Evolutionary conservation across 2,113 vertebrate genomes (phyloP).

Genomic region (Lophochroa leadbeateri): DNA sequence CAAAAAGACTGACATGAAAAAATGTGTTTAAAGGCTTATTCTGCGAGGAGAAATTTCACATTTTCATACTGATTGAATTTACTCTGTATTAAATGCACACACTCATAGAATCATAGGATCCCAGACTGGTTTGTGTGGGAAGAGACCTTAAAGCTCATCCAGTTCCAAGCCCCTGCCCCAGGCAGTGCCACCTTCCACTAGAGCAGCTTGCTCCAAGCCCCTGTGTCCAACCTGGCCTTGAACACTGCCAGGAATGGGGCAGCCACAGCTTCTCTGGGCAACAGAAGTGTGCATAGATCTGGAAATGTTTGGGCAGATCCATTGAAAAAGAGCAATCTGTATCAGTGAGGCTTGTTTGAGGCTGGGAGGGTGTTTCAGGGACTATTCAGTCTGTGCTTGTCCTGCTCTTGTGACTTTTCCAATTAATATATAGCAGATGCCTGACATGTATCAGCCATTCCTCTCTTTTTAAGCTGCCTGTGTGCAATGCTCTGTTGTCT

Average conservation of each 20-base stretch:
- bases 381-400: background rate
- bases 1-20: background rate
- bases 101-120: background rate
- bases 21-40: background rate
- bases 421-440: fast-evolving
- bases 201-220: background rate
- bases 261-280: background rate
- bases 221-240: background rate
- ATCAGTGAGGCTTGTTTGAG: fast-evolving
- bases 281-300: background rate
- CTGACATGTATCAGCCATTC: background rate
- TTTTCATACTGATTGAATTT: background rate
- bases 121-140: background rate
- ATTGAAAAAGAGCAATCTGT: fast-evolving
- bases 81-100: background rate
- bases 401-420: background rate
- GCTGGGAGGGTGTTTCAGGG: background rate
- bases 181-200: background rate
- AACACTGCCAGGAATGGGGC: background rate
- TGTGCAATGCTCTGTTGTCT: background rate
- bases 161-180: background rate
- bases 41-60: background rate
- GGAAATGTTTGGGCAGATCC: background rate
- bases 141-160: background rate
- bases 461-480: background rate